A percentile compares a stretch with the other conserved stretches of the same genome.
Evolutionary conservation across 2,797 vertebrate genomes (phyloP).

Genomic region (Vultur gryphus): DNA sequence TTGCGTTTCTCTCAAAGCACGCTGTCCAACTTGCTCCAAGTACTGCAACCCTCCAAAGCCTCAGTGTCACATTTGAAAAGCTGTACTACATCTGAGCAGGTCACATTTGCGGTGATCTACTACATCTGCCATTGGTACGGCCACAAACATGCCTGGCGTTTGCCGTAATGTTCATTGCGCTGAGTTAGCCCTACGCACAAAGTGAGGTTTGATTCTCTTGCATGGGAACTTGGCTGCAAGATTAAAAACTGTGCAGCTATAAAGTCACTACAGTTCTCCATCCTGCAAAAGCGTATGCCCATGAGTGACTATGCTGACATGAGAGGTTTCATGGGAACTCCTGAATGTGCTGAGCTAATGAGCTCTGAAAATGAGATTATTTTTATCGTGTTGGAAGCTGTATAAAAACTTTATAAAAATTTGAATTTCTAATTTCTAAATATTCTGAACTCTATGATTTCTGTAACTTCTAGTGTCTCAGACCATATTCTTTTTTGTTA

Average conservation of each 20-base stretch:
- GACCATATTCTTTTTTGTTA: neutral
- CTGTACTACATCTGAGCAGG: neutral
- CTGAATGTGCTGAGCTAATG: neutral
- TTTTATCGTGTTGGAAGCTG: neutral
- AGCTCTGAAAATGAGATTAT: neutral
- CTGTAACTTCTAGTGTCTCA: neutral
- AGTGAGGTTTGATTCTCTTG: neutral
- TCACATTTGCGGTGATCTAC: neutral
- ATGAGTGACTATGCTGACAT: neutral
- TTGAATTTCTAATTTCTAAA: neutral
- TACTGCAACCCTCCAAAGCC: neutral
- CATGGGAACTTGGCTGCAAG: neutral
- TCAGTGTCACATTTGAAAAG: neutral
- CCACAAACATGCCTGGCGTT: accelerated
- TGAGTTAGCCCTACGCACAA: neutral
- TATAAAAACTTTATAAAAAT: neutral
- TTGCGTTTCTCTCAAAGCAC: neutral
- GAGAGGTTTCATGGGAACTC: neutral
- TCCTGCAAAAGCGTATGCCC: neutral
- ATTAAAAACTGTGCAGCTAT: neutral
- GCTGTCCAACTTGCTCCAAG: neutral
- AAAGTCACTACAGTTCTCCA: neutral
- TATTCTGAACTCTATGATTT: neutral
- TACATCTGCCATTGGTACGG: neutral
- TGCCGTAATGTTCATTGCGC: neutral